These are phyloP conservation scores for Pseudachorutes palmiensis DNA, from an alignment of 1,140 invertebrate genomes.

Conservation along the genomic window DNA sequence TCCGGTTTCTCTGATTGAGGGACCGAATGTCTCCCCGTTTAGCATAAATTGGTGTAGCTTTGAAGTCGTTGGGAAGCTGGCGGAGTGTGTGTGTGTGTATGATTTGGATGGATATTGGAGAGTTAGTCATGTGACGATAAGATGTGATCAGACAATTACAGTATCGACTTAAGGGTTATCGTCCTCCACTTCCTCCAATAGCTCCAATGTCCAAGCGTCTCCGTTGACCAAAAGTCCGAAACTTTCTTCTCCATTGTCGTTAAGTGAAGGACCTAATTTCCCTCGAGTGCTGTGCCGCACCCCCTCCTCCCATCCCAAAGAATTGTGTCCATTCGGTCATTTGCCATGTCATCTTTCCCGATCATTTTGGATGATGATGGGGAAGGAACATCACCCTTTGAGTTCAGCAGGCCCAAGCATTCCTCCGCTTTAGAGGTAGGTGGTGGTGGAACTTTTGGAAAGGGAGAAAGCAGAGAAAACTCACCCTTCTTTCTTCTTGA, in stretches of 20 bases:
- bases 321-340: too few species aligned
- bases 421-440: too few species aligned
- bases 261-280: conserved; percentile 35
- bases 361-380: too few species aligned
- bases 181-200: too few species aligned
- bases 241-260: not conserved
- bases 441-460: not conserved
- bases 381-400: too few species aligned
- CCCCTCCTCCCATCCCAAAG: not conserved
- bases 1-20: not conserved
- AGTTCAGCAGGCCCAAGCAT: too few species aligned
- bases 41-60: not conserved
- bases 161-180: not conserved
- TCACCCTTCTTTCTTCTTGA: not conserved
- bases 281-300: conserved; percentile 36
- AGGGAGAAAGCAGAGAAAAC: not conserved
- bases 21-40: not conserved
- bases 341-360: too few species aligned
- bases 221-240: too few species aligned
- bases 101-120: not conserved
- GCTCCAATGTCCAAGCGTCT: too few species aligned
- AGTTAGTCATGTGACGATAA: not conserved
- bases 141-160: conserved; percentile 32
- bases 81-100: not conserved
- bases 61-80: not conserved